Percentiles rank a stretch among this genome's conserved stretches.
Evolutionary conservation across 2,113 vertebrate genomes (phyloP).

Genomic region (Bujurquina vittata): DNA sequence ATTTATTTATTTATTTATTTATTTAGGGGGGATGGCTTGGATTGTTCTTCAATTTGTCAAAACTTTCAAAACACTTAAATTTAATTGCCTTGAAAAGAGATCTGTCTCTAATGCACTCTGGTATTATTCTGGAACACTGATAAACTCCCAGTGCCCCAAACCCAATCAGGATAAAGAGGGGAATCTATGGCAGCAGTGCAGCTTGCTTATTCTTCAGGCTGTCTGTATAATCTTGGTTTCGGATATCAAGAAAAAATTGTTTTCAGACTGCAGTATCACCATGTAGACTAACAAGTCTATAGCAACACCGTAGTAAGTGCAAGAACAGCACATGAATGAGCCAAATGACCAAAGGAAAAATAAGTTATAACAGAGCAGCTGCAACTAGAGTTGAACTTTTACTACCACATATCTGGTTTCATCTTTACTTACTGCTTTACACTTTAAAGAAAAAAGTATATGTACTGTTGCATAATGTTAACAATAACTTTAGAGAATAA

Average conservation of each 20-base stretch:
- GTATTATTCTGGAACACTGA: slow-evolving; percentile 37
- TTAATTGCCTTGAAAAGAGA: slow-evolving; percentile 45
- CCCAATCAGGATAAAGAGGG: slow-evolving; percentile 48
- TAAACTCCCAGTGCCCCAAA: slow-evolving; percentile 48
- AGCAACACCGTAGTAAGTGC: not conserved
- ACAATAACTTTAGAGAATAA: too few species aligned
- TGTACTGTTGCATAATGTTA: not conserved
- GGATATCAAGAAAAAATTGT: not conserved
- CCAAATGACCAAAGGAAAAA: not conserved
- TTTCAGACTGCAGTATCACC: not conserved
- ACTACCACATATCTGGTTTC: not conserved
- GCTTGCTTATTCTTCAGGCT: slow-evolving; percentile 7
- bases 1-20: not conserved
- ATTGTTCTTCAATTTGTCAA: slow-evolving; percentile 35
- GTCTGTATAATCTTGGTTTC: not conserved
- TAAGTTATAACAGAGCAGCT: not conserved
- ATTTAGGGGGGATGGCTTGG: not conserved
- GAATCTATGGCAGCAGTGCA: slow-evolving; percentile 13
- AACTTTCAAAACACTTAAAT: slow-evolving; percentile 36
- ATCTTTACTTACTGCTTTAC: not conserved
- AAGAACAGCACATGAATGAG: not conserved
- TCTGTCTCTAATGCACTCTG: slow-evolving; percentile 23
- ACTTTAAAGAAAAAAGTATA: not conserved
- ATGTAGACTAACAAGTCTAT: not conserved
- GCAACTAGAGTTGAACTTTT: not conserved